Conservation (phyloP, 2,888 invertebrate genomes). For the Caenorhabditis afra region DNA sequence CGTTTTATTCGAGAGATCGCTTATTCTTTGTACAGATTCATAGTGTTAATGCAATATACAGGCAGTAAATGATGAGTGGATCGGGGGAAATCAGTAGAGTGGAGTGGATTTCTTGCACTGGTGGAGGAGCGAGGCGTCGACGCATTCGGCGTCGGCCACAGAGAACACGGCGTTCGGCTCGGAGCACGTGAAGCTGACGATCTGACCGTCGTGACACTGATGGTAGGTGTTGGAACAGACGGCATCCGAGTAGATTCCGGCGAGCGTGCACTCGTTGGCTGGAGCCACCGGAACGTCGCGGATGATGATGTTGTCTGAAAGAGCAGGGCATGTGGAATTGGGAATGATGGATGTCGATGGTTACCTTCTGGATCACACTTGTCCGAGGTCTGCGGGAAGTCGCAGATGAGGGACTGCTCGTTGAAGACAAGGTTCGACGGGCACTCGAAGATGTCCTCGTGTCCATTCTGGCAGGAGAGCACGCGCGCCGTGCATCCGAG, state of each 20-base stretch:
- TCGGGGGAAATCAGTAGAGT: too few relatives aligned
- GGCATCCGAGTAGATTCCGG: constrained; percentile 26
- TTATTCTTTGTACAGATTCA: too few relatives aligned
- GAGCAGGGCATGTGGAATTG: too few relatives aligned
- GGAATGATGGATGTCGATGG: too few relatives aligned
- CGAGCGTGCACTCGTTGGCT: constrained; percentile 26
- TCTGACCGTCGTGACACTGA: constrained; percentile 25
- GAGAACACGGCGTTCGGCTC: constrained; percentile 40
- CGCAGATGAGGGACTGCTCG: constrained; percentile 43
- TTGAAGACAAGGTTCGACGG: constrained; percentile 55
- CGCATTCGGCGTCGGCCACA: constrained; percentile 27
- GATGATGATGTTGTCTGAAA: constrained; percentile 29
- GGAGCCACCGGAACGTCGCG: constrained; percentile 3
- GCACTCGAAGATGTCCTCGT: constrained; percentile 46
- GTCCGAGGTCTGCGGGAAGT: constrained; percentile 49
- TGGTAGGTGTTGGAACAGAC: constrained; percentile 33
- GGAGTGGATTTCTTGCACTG: constrained; percentile 26
- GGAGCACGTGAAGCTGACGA: constrained; percentile 33
- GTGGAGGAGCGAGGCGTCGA: constrained; percentile 30
- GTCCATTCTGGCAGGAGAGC: constrained; percentile 51
- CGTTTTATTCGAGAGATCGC: too few relatives aligned
- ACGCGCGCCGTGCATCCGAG: constrained; percentile 53
- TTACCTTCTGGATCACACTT: constrained; percentile 27
- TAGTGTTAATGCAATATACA: too few relatives aligned
- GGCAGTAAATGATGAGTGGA: too few relatives aligned